These are phyloP conservation scores for Pseudopleuronectes americanus DNA, from an alignment of 2,797 vertebrate genomes.

Conservation along the genomic window DNA sequence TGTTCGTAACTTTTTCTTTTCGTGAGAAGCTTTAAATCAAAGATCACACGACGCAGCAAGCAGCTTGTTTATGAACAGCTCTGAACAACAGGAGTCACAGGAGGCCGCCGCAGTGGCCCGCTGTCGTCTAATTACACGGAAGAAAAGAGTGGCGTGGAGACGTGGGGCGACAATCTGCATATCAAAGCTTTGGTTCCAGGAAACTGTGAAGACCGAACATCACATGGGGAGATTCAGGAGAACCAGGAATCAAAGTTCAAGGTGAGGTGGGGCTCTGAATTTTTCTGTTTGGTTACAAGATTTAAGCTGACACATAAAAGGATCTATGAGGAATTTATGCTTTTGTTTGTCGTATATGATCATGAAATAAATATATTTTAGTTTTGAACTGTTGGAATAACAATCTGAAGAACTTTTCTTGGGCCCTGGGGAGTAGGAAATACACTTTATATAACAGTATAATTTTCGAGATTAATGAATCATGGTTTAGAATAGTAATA, in stretches of 20 bases:
- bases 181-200: slow-evolving; percentile 55
- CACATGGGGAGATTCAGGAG: slow-evolving; percentile 39
- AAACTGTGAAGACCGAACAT: slow-evolving; percentile 59
- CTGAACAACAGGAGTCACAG: slow-evolving; percentile 22
- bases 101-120: slow-evolving; percentile 4
- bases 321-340: too few species aligned
- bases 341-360: too few species aligned
- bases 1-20: slow-evolving; percentile 3
- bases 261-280: slow-evolving; percentile 4
- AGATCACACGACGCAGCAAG: slow-evolving; percentile 4
- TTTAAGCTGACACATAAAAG: not conserved
- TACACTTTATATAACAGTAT: too few species aligned
- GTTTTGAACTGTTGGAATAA: too few species aligned
- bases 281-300: slow-evolving; percentile 17
- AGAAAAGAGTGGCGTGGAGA: slow-evolving; percentile 12
- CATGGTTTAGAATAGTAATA: too few species aligned
- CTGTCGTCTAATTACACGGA: slow-evolving; percentile 54
- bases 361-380: too few species aligned
- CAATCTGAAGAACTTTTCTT: too few species aligned
- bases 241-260: slow-evolving; percentile 22
- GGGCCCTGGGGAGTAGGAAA: too few species aligned
- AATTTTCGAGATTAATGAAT: too few species aligned
- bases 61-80: slow-evolving; percentile 42
- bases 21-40: not conserved
- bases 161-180: slow-evolving; percentile 50